Percentiles rank a stretch among this genome's conserved stretches.
These are phyloP conservation scores for Aphaenogaster ashmeadi DNA, from an alignment of 1,140 invertebrate genomes.

Conservation along the genomic window DNA sequence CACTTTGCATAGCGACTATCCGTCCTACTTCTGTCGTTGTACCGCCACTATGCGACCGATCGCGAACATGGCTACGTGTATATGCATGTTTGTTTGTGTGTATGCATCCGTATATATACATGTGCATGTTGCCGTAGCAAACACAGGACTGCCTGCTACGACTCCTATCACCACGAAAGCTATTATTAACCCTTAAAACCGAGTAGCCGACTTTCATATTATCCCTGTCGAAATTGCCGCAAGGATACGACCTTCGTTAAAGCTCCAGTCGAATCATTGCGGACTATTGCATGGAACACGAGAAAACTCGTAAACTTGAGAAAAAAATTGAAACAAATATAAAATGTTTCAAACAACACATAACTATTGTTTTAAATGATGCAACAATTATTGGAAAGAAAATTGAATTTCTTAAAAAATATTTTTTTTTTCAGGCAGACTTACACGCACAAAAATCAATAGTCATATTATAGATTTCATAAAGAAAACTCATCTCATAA, in stretches of 20 bases:
- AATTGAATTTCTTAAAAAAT: neutral
- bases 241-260: neutral
- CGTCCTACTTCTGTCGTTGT: slow-evolving; percentile 51
- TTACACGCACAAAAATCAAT: neutral
- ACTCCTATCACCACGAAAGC: slow-evolving; percentile 7
- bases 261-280: neutral
- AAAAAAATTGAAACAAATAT: neutral
- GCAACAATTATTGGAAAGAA: neutral
- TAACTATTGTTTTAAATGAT: neutral
- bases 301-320: neutral
- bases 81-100: slow-evolving; percentile 6
- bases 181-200: slow-evolving; percentile 32
- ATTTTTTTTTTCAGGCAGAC: neutral
- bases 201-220: slow-evolving; percentile 7
- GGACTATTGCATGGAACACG: neutral
- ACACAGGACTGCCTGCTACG: neutral
- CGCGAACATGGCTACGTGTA: slow-evolving; percentile 1
- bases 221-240: neutral
- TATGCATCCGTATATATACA: neutral
- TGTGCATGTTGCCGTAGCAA: slow-evolving; percentile 1
- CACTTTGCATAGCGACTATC: slow-evolving; percentile 61
- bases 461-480: neutral
- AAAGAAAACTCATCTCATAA: neutral
- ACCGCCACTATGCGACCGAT: slow-evolving; percentile 26
- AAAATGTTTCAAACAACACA: neutral